A percentile compares a stretch with the other conserved stretches of the same genome.
These are phyloP conservation scores for Stenodera caucasica DNA, from an alignment of 2,888 invertebrate species.

Conservation along the genomic window DNA sequence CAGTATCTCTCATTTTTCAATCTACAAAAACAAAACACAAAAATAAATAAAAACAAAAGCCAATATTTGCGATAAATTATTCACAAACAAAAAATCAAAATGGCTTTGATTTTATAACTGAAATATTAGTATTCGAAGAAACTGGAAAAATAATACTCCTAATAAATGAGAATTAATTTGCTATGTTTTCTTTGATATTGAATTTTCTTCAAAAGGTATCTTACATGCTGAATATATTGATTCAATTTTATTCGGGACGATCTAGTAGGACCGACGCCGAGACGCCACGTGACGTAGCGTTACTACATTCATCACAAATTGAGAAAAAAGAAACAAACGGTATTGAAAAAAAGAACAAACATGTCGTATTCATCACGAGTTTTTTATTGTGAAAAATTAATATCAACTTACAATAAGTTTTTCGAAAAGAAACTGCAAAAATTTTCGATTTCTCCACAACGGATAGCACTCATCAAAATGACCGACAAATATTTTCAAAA, in stretches of 20 bases:
- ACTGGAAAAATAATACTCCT: too few species aligned
- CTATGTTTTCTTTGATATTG: too few species aligned
- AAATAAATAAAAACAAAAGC: slow-evolving; percentile 13
- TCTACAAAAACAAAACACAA: slow-evolving; percentile 1
- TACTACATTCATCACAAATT: not conserved
- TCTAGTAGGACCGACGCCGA: slow-evolving; percentile 15
- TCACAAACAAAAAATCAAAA: not conserved
- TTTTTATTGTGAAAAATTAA: too few species aligned
- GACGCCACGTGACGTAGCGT: slow-evolving; percentile 23
- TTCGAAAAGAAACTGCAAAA: not conserved
- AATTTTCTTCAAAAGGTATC: not conserved
- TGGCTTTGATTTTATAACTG: not conserved
- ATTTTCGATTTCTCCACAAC: not conserved
- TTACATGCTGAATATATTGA: slow-evolving; percentile 11
- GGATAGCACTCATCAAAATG: not conserved
- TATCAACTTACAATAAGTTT: too few species aligned
- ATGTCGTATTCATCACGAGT: too few species aligned
- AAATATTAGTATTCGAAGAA: too few species aligned
- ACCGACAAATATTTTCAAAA: not conserved
- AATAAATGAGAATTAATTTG: too few species aligned
- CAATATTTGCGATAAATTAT: slow-evolving; percentile 13
- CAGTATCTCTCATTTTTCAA: slow-evolving; percentile 46
- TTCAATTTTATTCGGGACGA: slow-evolving; percentile 17
- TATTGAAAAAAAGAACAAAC: not conserved
- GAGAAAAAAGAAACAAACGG: not conserved